Conservation (phyloP, 2,797 vertebrate species). For the Pangasius krempfi region DNA sequence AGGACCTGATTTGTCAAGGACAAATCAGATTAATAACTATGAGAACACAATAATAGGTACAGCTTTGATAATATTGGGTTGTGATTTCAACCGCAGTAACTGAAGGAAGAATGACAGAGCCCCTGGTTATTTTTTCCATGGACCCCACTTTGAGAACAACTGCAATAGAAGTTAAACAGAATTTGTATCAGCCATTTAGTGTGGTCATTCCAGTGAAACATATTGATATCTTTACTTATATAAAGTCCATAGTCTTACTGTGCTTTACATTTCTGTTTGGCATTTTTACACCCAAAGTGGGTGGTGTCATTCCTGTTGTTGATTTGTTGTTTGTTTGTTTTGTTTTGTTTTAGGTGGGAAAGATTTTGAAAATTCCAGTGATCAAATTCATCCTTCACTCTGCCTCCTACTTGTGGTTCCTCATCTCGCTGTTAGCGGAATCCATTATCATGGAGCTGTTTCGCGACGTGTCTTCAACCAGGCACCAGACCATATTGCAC, state of each 20-base stretch:
- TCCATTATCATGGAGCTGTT: slow-evolving; percentile 86
- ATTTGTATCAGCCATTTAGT: background rate
- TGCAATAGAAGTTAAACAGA: background rate
- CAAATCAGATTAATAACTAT: background rate
- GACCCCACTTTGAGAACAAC: background rate
- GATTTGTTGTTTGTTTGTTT: background rate
- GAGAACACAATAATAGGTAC: background rate
- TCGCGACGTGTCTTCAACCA: slow-evolving; percentile 75
- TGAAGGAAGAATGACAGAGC: background rate
- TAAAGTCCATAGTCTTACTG: background rate
- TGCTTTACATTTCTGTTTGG: background rate
- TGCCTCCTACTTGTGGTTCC: slow-evolving; percentile 90
- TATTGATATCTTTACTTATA: background rate
- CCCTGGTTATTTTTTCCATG: background rate
- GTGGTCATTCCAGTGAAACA: background rate
- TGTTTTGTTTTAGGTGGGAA: slow-evolving; percentile 75
- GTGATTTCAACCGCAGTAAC: background rate
- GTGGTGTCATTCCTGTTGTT: background rate
- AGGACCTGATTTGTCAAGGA: background rate
- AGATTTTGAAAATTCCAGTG: slow-evolving; percentile 82
- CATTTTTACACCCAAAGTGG: background rate
- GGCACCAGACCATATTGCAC: slow-evolving; percentile 82
- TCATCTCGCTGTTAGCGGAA: slow-evolving; percentile 85
- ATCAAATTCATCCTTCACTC: slow-evolving; percentile 91
- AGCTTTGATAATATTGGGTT: background rate